These are phyloP conservation scores for Tillus elongatus DNA, from an alignment of 2,888 invertebrate species.

Conservation along the genomic window DNA sequence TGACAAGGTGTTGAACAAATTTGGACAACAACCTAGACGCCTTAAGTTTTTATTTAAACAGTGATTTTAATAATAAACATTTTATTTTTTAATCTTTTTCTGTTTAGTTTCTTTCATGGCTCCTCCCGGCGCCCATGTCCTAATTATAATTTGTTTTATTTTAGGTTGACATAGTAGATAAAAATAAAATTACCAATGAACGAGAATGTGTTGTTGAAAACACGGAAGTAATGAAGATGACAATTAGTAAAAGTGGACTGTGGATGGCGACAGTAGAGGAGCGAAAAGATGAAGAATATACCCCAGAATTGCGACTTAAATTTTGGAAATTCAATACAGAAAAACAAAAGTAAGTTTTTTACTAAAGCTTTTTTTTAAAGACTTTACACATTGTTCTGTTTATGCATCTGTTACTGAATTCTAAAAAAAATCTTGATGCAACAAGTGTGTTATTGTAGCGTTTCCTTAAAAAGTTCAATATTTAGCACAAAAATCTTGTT, in stretches of 20 bases:
- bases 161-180: constrained; percentile 61
- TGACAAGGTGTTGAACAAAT: too few relatives aligned
- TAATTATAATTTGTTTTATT: constrained; percentile 20
- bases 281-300: constrained; percentile 47
- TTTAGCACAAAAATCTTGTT: too few relatives aligned
- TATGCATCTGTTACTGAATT: too few relatives aligned
- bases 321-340: constrained; percentile 60
- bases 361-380: too few relatives aligned
- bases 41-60: too few relatives aligned
- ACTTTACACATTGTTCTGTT: too few relatives aligned
- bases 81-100: too few relatives aligned
- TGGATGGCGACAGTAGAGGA: constrained; percentile 70
- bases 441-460: background rate
- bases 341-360: constrained; percentile 49
- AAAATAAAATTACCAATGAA: constrained; percentile 61
- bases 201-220: constrained; percentile 50
- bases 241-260: constrained; percentile 53
- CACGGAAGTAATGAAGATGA: constrained; percentile 56
- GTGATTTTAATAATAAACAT: too few relatives aligned
- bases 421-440: too few relatives aligned
- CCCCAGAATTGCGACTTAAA: constrained; percentile 59
- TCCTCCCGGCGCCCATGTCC: too few relatives aligned
- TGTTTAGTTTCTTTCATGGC: too few relatives aligned
- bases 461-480: background rate
- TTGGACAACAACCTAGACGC: too few relatives aligned